A percentile compares a stretch with the other conserved stretches of the same genome.
These are phyloP conservation scores for Jordanella pulchra DNA, from an alignment of 2,797 vertebrate species.

Conservation along the genomic window DNA sequence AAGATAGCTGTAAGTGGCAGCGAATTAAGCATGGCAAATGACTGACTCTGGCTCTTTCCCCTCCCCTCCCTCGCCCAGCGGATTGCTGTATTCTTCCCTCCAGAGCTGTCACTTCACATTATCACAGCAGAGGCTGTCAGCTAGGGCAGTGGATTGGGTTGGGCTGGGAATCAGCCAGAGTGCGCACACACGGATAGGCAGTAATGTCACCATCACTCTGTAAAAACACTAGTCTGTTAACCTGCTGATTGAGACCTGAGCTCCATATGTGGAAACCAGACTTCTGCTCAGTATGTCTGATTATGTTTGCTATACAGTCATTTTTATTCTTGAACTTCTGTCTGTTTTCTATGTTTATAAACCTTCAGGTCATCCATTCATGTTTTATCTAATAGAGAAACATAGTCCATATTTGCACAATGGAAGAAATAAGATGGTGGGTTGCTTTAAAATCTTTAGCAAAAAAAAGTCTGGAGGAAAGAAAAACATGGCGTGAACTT, in stretches of 20 bases:
- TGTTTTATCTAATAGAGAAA: too few relatives aligned
- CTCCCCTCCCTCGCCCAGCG: conserved; percentile 57
- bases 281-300: conserved; percentile 1
- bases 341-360: too few relatives aligned
- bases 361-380: too few relatives aligned
- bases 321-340: too few relatives aligned
- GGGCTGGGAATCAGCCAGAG: conserved; percentile 55
- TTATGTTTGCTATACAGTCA: too few relatives aligned
- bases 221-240: conserved; percentile 61
- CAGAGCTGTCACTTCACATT: conserved; percentile 75
- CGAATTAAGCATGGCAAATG: conserved; percentile 53
- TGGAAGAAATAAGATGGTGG: too few relatives aligned
- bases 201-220: conserved; percentile 69
- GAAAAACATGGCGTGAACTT: too few relatives aligned
- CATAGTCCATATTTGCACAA: too few relatives aligned
- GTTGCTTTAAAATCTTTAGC: too few relatives aligned
- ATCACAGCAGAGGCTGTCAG: conserved; percentile 70
- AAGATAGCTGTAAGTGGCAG: conserved; percentile 66
- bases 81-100: conserved; percentile 72
- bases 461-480: too few relatives aligned
- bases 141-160: conserved; percentile 53
- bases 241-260: conserved; percentile 53
- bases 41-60: conserved; percentile 44
- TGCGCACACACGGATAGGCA: conserved; percentile 51
- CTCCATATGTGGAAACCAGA: conserved; percentile 37